A percentile compares a stretch with the other conserved stretches of the same genome.
Evolutionary conservation across 1,140 invertebrate species (phyloP).

Genomic region (Drosophila ambigua): DNA sequence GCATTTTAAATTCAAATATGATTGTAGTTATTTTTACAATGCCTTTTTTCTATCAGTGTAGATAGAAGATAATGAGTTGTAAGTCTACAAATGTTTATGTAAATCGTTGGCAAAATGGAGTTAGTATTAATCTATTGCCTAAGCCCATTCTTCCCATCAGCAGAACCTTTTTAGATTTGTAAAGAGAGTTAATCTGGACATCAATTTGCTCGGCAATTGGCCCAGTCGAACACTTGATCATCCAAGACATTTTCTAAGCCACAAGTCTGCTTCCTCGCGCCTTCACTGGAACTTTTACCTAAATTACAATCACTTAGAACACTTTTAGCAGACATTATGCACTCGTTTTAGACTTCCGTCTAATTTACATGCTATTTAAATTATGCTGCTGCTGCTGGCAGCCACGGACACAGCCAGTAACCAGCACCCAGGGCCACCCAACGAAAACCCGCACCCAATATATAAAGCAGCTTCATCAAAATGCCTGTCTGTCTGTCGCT

Average conservation of each 20-base stretch:
- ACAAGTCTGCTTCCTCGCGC: constrained; percentile 13
- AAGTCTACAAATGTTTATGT: no score
- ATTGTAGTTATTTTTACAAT: no score
- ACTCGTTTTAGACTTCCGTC: constrained; percentile 82
- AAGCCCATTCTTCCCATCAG: no score
- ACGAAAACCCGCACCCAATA: constrained; percentile 57
- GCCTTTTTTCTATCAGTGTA: no score
- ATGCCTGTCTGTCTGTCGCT: constrained; percentile 58
- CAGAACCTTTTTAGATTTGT: no score
- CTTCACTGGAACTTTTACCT: constrained; percentile 56
- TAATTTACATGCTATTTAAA: constrained; percentile 83
- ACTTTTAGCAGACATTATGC: constrained; percentile 81
- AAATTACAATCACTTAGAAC: constrained; percentile 82
- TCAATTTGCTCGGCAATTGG: constrained; percentile 2
- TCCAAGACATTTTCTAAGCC: constrained; percentile 8
- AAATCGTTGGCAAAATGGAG: no score
- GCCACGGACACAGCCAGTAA: constrained; percentile 1
- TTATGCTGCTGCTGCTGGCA: constrained; percentile 56
- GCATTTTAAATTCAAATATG: no score
- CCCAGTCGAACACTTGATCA: constrained; percentile 15
- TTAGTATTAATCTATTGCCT: no score
- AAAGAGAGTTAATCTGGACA: constrained; percentile 4
- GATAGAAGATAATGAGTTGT: no score
- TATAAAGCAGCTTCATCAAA: constrained; percentile 79
- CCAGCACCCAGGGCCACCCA: constrained; percentile 11